These are phyloP conservation scores for Calephelis nemesis DNA, from an alignment of 1,140 invertebrate species.

Conservation along the genomic window DNA sequence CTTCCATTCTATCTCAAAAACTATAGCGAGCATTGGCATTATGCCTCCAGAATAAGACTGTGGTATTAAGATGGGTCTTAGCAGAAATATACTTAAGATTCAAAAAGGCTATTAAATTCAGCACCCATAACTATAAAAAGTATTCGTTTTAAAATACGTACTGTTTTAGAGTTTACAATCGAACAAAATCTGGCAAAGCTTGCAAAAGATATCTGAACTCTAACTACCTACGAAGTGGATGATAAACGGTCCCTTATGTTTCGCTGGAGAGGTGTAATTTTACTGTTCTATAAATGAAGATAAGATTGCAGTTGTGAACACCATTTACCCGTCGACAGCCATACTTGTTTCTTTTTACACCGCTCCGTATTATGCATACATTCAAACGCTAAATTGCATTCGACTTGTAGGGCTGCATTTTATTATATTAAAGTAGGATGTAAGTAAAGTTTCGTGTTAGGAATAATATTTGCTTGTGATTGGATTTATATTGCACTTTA, in stretches of 20 bases:
- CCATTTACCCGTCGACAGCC: slow-evolving; percentile 50
- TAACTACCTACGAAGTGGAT: slow-evolving; percentile 57
- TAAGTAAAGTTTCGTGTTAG: neutral
- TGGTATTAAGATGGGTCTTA: too few species aligned
- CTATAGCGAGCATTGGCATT: too few species aligned
- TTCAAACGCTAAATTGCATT: slow-evolving; percentile 13
- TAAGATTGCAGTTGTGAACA: slow-evolving; percentile 60
- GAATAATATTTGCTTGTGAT: too few species aligned
- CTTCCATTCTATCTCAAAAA: too few species aligned
- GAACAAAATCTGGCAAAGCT: slow-evolving; percentile 2
- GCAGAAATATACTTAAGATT: too few species aligned
- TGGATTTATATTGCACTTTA: too few species aligned
- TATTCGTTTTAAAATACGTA: neutral
- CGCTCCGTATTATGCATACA: slow-evolving; percentile 1
- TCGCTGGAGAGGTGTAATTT: slow-evolving; percentile 60
- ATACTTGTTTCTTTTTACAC: slow-evolving; percentile 40
- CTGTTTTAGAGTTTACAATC: neutral
- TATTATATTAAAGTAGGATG: neutral
- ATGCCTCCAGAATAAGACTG: too few species aligned
- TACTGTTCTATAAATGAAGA: slow-evolving; percentile 72
- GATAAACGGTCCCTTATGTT: slow-evolving; percentile 63
- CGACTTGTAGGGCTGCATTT: slow-evolving; percentile 7
- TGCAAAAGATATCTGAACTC: slow-evolving; percentile 30
- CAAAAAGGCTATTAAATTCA: too few species aligned
- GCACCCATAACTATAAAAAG: neutral